phyloP scores from a whole-genome alignment of 2,797 vertebrate species.

The Enteromius paludinosus region DNA sequence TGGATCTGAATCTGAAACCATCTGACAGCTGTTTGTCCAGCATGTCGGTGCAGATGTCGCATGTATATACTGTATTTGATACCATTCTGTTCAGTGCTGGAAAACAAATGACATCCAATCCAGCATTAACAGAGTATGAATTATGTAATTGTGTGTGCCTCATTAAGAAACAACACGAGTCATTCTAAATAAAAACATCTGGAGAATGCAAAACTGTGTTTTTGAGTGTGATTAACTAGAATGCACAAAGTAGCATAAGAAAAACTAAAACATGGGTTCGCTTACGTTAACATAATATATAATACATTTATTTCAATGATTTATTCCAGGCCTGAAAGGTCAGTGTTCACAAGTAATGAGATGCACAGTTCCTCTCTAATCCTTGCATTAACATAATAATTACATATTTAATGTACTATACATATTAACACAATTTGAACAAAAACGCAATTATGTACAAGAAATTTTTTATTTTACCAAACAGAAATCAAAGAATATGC shows the following conservation, averaged over 20 bases:
- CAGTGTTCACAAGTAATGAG: not conserved
- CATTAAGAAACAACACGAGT: conserved; percentile 16
- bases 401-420: not conserved
- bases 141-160: conserved; percentile 17
- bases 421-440: not conserved
- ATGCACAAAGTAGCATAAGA: not conserved
- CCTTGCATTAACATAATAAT: not conserved
- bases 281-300: not conserved
- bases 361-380: not conserved
- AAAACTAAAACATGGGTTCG: not conserved
- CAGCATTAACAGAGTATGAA: conserved; percentile 46
- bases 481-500: not conserved
- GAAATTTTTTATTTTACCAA: not conserved
- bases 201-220: conserved; percentile 15
- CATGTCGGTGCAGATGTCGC: conserved; percentile 31
- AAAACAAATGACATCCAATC: conserved; percentile 23
- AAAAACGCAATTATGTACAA: not conserved
- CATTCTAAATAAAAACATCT: conserved; percentile 33
- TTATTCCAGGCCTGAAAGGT: not conserved
- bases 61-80: conserved; percentile 58
- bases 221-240: not conserved
- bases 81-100: conserved; percentile 46
- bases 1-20: conserved; percentile 29
- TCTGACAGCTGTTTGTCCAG: conserved; percentile 23
- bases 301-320: not conserved